These are phyloP conservation scores for Sakesphorus luctuosus DNA, from an alignment of 2,113 vertebrate genomes.

Conservation along the genomic window DNA sequence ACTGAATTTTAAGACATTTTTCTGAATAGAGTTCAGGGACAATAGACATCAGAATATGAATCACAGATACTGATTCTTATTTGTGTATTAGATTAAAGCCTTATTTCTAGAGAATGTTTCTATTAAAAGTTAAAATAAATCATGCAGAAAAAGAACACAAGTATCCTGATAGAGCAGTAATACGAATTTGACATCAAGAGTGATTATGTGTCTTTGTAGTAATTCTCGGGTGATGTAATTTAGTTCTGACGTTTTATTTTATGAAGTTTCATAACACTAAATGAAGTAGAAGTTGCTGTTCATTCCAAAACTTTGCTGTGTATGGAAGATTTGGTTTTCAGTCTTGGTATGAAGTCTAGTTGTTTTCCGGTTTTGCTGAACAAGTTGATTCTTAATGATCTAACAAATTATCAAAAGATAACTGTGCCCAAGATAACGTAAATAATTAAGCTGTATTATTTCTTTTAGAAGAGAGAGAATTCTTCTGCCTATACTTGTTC, in stretches of 20 bases:
- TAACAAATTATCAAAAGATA: background rate
- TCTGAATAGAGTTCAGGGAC: background rate
- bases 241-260: background rate
- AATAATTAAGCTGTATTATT: background rate
- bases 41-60: background rate
- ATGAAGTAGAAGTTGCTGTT: background rate
- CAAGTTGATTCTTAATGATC: background rate
- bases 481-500: background rate
- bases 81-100: background rate
- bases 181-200: background rate
- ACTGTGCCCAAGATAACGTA: background rate
- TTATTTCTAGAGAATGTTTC: background rate
- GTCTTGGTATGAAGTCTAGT: background rate
- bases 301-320: background rate
- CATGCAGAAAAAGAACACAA: background rate
- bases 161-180: background rate
- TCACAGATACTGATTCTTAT: background rate
- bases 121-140: background rate
- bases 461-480: background rate
- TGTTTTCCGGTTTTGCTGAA: background rate
- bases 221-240: background rate
- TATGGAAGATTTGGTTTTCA: background rate
- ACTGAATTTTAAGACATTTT: background rate
- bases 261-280: background rate
- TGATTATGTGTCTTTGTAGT: background rate